These are phyloP conservation scores for Eptesicus fuscus DNA, from an alignment of 2,113 vertebrate species.

Conservation along the genomic window DNA sequence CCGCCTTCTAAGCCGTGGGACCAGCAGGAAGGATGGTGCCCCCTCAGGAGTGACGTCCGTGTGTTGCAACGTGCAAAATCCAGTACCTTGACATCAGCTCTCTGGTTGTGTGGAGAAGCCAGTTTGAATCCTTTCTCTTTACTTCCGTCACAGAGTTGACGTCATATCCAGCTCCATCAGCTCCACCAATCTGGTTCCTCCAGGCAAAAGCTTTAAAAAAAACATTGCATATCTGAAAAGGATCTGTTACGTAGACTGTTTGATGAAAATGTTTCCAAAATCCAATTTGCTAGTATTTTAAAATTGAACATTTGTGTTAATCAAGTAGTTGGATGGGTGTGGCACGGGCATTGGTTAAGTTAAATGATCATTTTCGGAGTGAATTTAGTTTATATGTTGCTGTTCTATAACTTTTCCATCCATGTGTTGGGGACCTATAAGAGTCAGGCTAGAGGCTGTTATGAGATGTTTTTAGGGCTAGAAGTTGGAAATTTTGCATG, in stretches of 20 bases:
- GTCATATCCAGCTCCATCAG: neutral
- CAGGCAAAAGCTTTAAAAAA: neutral
- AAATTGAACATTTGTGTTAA: neutral
- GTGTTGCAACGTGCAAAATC: neutral
- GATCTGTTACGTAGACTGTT: neutral
- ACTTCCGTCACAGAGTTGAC: neutral
- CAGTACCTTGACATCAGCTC: neutral
- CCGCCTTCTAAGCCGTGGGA: neutral
- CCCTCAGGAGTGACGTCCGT: neutral
- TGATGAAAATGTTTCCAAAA: neutral
- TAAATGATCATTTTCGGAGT: neutral
- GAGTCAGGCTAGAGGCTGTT: neutral
- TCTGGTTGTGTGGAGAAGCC: neutral
- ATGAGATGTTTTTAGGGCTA: neutral
- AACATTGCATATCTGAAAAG: neutral
- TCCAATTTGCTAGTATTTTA: neutral
- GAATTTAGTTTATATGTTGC: neutral
- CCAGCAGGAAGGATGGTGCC: neutral
- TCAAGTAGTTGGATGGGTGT: neutral
- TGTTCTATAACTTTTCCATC: neutral
- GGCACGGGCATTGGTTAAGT: neutral
- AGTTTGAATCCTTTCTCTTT: neutral
- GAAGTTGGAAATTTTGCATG: neutral
- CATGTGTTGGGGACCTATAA: accelerated
- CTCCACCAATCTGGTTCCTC: neutral